Evolutionary conservation across 2,797 vertebrate species (phyloP).

Genomic region (Crax fasciolata): DNA sequence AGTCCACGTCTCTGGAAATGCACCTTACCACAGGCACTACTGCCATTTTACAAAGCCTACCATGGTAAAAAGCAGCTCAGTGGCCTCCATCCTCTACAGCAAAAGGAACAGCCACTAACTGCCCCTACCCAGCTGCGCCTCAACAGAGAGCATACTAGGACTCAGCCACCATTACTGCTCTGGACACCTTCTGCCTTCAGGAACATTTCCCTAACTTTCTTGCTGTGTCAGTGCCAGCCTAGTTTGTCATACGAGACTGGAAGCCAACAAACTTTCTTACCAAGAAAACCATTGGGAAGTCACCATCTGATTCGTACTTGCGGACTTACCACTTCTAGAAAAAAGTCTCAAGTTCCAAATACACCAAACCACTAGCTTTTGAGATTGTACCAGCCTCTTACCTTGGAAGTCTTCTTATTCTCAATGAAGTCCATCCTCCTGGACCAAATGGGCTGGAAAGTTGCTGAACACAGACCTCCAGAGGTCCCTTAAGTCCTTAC

Average conservation of each 20-base stretch:
- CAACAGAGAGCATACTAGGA: rapidly evolving
- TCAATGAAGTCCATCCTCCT: background rate
- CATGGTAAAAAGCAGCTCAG: background rate
- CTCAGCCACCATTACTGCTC: background rate
- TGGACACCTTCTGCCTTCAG: background rate
- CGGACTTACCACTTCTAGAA: background rate
- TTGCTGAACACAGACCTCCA: background rate
- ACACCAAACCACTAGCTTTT: background rate
- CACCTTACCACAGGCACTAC: background rate
- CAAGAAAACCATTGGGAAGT: background rate
- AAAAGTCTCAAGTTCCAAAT: background rate
- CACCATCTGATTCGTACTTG: background rate
- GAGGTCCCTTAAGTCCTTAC: rapidly evolving
- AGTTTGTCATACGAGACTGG: rapidly evolving
- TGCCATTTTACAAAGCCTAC: background rate
- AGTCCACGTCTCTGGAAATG: rapidly evolving
- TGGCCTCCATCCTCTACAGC: background rate
- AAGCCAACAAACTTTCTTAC: background rate
- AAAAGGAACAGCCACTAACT: background rate
- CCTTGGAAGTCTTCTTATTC: background rate
- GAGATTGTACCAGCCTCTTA: background rate
- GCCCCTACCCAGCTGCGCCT: background rate
- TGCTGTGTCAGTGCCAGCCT: background rate
- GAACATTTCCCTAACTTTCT: background rate
- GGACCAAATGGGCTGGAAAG: background rate